Evolutionary conservation across 2,888 invertebrate species (phyloP).

Genomic region (Chirona hameri): DNA sequence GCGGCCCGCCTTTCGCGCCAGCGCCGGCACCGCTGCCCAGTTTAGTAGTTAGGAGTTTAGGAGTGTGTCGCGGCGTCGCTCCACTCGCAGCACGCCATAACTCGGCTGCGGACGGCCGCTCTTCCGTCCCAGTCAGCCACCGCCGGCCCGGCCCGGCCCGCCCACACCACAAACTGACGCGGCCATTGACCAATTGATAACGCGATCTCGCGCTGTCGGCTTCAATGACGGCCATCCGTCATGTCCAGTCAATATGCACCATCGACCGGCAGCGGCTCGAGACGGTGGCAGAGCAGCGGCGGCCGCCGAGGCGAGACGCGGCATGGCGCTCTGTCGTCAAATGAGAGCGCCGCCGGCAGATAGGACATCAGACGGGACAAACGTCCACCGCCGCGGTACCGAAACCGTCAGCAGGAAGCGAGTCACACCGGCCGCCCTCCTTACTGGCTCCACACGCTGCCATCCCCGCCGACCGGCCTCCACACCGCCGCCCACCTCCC

Average conservation of each 20-base stretch:
- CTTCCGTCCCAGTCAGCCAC: background rate
- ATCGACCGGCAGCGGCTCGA: background rate
- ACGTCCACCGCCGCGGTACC: background rate
- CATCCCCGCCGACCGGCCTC: background rate
- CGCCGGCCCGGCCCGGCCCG: background rate
- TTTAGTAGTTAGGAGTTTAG: background rate
- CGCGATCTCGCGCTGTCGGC: background rate
- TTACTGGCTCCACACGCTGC: background rate
- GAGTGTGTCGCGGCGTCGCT: background rate
- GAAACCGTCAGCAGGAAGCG: background rate
- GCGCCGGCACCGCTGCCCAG: background rate
- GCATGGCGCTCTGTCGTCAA: too few species aligned
- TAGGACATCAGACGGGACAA: too few species aligned
- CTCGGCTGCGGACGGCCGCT: background rate
- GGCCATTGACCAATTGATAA: background rate
- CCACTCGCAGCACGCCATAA: background rate
- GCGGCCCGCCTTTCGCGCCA: too few species aligned
- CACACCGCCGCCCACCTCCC: background rate
- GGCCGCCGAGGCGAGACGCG: background rate
- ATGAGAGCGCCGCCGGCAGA: too few species aligned
- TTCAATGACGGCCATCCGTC: background rate
- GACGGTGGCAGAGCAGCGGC: background rate
- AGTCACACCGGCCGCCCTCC: background rate
- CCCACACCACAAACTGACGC: background rate
- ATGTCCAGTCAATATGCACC: constrained; percentile 13